phyloP scores from a whole-genome alignment of 2,888 invertebrate species.

The Actias luna region DNA sequence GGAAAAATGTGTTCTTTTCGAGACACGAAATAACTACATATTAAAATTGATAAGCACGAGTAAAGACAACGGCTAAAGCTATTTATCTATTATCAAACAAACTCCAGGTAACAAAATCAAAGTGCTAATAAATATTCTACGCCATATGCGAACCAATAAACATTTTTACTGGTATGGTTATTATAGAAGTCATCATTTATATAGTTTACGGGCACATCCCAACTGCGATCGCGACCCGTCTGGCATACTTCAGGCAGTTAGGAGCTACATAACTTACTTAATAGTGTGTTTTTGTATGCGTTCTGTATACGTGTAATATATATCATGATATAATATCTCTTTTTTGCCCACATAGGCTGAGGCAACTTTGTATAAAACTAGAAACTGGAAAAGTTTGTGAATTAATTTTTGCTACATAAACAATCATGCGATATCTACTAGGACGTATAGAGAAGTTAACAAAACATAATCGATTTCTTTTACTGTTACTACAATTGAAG shows the following conservation, averaged over 20 bases:
- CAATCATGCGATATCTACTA: neutral
- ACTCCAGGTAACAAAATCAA: neutral
- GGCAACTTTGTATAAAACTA: too few species aligned
- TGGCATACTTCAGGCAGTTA: neutral
- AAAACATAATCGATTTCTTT: neutral
- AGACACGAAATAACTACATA: too few species aligned
- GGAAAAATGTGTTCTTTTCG: too few species aligned
- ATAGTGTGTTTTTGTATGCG: neutral
- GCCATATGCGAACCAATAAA: neutral
- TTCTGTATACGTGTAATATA: too few species aligned
- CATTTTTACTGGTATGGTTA: slow-evolving; percentile 6
- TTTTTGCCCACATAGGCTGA: too few species aligned
- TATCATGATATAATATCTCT: too few species aligned
- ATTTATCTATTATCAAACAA: too few species aligned
- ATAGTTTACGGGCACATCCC: neutral
- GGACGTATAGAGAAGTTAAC: neutral
- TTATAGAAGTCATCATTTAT: slow-evolving; percentile 3
- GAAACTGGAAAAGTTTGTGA: too few species aligned
- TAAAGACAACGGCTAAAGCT: too few species aligned
- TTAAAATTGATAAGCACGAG: too few species aligned
- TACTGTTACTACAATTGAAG: too few species aligned
- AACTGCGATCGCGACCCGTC: neutral
- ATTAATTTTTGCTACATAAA: neutral
- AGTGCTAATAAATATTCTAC: neutral
- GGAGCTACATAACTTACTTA: neutral